Base-by-base conservation (phyloP, 2,888 invertebrate species). In the Limenitis camilla region DNA sequence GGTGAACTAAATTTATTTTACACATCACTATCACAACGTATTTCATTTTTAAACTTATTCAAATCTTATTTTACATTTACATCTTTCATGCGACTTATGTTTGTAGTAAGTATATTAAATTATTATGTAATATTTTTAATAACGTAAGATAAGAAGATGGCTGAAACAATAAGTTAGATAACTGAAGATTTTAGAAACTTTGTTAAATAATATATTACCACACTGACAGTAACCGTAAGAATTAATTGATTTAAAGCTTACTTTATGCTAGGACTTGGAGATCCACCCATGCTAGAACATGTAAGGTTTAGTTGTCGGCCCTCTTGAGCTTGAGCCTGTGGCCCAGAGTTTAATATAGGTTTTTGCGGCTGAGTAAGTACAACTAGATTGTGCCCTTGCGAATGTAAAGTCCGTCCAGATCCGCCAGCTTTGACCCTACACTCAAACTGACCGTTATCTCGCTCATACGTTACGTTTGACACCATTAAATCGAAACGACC, bases 391-490 rank as follows among this genome's bases (percentile, higher is more conserved):
- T 95, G 93, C 56, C 92, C 91, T 80, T 96, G 95, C 61, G 94
- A 92, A 85, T 96, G 95, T 65, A 96, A 89, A 77, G 94, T 94
- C 58, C 91, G 90, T 40, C 96, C 96, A 29, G 94, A 94, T 61
- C 93, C 96, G 66, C 90, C 93, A 58, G 92, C 95, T 88, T 93
- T 95, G 69, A 93, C 92, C 67, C 93, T 93, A 81, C 97, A 98
- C 85, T 95, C 96, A 88, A 96, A 97, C 69, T 92, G 91, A 49
- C 96, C 97, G 81, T 96, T 96, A 88, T 96, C 97, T 19, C 94
- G 90, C 73, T 93, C 95, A 86, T 96, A 97, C 46, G 95, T 94
- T 43, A 96, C 95, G 76, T 95, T 95, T 61, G 92, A 91, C 69
- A 98, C 96, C 78, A 93, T 90, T 67, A 98, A 89, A 84, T 97